These are phyloP conservation scores for Tadarida brasiliensis DNA, from an alignment of 2,797 vertebrate species.

Conservation along the genomic window DNA sequence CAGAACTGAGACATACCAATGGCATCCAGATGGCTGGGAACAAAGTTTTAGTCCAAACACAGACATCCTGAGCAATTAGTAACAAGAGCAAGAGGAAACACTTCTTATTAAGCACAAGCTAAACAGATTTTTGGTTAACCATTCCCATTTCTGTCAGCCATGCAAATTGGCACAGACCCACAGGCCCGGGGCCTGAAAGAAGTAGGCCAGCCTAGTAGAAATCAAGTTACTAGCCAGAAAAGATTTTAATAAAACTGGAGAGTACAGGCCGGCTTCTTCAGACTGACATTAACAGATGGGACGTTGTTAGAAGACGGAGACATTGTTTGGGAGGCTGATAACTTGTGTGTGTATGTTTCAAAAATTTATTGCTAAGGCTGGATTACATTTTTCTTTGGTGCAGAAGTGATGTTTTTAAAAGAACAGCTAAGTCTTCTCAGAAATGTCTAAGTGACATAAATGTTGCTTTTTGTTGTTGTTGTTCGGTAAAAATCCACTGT, in stretches of 20 bases:
- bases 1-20: slow-evolving; percentile 56
- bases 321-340: slow-evolving; percentile 54
- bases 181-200: background rate
- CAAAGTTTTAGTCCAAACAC: slow-evolving; percentile 79
- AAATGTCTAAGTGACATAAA: slow-evolving; percentile 73
- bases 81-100: slow-evolving; percentile 68
- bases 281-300: slow-evolving; percentile 69
- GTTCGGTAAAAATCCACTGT: slow-evolving; percentile 55
- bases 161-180: background rate
- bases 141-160: slow-evolving; percentile 42
- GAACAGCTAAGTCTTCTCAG: slow-evolving; percentile 80
- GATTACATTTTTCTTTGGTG: slow-evolving; percentile 70
- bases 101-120: slow-evolving; percentile 55
- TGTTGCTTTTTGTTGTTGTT: slow-evolving; percentile 50
- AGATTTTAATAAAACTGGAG: slow-evolving; percentile 57
- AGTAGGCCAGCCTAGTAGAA: background rate
- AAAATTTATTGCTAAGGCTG: slow-evolving; percentile 71
- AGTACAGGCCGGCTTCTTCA: slow-evolving; percentile 35
- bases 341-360: slow-evolving; percentile 59
- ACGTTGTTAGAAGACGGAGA: slow-evolving; percentile 28
- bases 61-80: slow-evolving; percentile 76
- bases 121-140: slow-evolving; percentile 47
- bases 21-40: slow-evolving; percentile 80
- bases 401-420: slow-evolving; percentile 72
- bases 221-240: slow-evolving; percentile 56